A percentile compares a stretch with the other conserved stretches of the same genome.
These are phyloP conservation scores for Parnassius apollo DNA, from an alignment of 2,888 invertebrate species.

Conservation along the genomic window DNA sequence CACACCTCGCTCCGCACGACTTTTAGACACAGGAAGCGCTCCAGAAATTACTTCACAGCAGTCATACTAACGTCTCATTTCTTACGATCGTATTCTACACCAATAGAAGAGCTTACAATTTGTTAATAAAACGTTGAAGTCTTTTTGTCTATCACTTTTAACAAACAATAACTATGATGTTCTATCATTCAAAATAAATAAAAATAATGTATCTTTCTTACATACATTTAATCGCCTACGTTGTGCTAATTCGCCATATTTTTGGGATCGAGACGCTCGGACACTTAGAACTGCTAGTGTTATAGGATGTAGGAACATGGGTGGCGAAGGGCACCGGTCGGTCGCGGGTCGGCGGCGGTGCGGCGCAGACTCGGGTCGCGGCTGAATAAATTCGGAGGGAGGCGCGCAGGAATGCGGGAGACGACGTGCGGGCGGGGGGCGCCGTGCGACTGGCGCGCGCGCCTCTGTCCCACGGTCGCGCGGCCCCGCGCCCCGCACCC, in stretches of 20 bases:
- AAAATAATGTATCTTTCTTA: too few species aligned
- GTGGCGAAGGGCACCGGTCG: conserved; percentile 31
- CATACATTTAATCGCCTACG: too few species aligned
- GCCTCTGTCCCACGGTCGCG: conserved; percentile 86
- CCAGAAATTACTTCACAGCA: conserved; percentile 6
- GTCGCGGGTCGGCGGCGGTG: conserved; percentile 31
- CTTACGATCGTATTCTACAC: neutral
- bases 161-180: too few species aligned
- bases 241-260: neutral
- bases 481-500: conserved; percentile 70
- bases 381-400: conserved; percentile 79
- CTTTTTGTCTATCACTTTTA: neutral
- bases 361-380: conserved; percentile 53
- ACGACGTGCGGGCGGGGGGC: conserved; percentile 58
- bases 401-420: conserved; percentile 53
- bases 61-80: neutral
- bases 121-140: neutral
- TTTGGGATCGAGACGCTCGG: neutral
- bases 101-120: too few species aligned
- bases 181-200: too few species aligned
- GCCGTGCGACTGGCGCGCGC: conserved; percentile 79
- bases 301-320: conserved; percentile 1
- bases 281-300: neutral
- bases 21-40: conserved; percentile 1
- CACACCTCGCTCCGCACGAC: neutral